These are phyloP conservation scores for Autographa gamma DNA, from an alignment of 2,888 invertebrate genomes.

Conservation along the genomic window DNA sequence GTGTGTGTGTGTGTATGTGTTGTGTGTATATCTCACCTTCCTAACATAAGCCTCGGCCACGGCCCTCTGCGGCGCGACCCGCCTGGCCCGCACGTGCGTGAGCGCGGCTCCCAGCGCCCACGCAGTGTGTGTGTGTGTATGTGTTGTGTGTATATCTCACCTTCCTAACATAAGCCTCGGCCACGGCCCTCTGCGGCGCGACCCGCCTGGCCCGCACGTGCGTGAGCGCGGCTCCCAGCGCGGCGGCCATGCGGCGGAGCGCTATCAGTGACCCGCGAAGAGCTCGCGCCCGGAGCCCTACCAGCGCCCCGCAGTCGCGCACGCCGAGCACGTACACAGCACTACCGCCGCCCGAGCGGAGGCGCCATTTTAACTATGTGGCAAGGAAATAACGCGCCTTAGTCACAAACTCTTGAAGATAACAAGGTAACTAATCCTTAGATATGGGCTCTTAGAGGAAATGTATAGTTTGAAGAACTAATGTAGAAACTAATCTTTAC, in stretches of 20 bases:
- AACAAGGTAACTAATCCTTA: too few relatives aligned
- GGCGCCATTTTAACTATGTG: constrained; percentile 97
- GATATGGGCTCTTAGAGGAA: too few relatives aligned
- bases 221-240: constrained; percentile 92
- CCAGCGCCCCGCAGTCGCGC: constrained; percentile 95
- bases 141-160: constrained; percentile 80
- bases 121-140: too few relatives aligned
- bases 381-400: not conserved
- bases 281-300: constrained; percentile 94
- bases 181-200: constrained; percentile 90
- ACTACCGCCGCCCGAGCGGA: constrained; percentile 96
- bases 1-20: too few relatives aligned
- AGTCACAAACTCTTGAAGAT: too few relatives aligned
- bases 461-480: too few relatives aligned
- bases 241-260: constrained; percentile 95
- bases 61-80: too few relatives aligned
- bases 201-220: constrained; percentile 75
- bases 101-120: too few relatives aligned
- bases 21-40: too few relatives aligned
- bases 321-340: constrained; percentile 99
- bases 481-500: too few relatives aligned
- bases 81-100: too few relatives aligned
- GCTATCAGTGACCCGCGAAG: constrained; percentile 96
- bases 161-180: constrained; percentile 95
- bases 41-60: too few relatives aligned